These are phyloP conservation scores for Cosmopolites sordidus DNA, from an alignment of 2,888 invertebrate genomes.

Conservation along the genomic window DNA sequence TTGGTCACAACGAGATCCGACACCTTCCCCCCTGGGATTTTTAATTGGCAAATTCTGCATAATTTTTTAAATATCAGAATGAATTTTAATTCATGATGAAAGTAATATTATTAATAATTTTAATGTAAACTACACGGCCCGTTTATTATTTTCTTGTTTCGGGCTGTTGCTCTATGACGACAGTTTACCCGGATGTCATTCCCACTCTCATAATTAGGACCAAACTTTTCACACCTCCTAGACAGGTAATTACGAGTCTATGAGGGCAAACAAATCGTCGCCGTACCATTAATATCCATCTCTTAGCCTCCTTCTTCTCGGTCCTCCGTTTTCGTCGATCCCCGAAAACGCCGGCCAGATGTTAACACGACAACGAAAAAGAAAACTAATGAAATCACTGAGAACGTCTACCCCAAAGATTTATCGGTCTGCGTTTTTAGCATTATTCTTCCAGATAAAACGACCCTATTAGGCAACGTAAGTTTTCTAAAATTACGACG, in stretches of 20 bases:
- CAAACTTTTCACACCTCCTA: slow-evolving; percentile 1
- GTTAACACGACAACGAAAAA: background rate
- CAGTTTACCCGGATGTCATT: no score
- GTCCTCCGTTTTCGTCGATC: background rate
- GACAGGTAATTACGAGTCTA: background rate
- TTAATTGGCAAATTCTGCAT: no score
- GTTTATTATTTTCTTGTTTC: no score
- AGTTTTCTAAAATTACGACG: background rate
- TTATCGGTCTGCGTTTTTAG: slow-evolving; percentile 4
- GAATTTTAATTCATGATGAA: no score
- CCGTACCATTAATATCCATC: background rate
- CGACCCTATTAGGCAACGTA: background rate
- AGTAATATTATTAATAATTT: no score
- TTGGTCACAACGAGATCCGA: no score
- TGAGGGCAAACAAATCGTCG: background rate
- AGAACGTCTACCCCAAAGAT: background rate
- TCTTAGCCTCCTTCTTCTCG: background rate
- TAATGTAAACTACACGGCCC: no score
- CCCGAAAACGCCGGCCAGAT: background rate
- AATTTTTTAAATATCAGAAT: no score
- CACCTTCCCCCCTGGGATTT: no score
- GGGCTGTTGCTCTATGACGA: no score
- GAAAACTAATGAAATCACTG: background rate
- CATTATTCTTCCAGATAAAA: slow-evolving; percentile 2
- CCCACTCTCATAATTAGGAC: background rate